Base-by-base conservation (phyloP, 1,140 invertebrate species). In the Stegodyphus mimosarum region DNA sequence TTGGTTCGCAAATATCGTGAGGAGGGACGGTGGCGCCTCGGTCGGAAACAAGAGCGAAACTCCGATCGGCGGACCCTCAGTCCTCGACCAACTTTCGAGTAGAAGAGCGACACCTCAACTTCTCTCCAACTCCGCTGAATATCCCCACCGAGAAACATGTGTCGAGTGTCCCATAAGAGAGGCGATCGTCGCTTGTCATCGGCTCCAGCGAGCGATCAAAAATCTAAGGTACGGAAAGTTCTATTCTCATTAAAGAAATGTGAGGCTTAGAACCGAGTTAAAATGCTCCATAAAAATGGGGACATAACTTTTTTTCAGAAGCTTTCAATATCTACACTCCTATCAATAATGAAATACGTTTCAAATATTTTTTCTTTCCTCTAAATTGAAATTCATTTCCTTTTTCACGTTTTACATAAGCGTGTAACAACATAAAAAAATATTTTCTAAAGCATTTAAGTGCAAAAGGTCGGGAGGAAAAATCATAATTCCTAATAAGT, bases 211-310 rank as follows among this genome's bases (percentile, higher is more conserved):
- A 51, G 52, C 49, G 70, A 72, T 17, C 48, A 72, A 51, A 72
- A 72, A 72, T 72, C 70, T 49, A 72, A 72, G 70, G 70, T 72
- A 72, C 15, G 70, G 52, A 72, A 17, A 72, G 33, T 72, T 72
- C 52, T 72, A 72, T 72, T n/a, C 49, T 72, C 70, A 72, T 17
- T n/a, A 33, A 3, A 33, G 33, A 33, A 33, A 1, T 33, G 33
- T 33, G 33, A 33, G 33, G 1, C 33, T 33, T 33, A 33, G 33
- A 33, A 33, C 33, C 3, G 33, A 33, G 3, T 33, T 33, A 33
- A 33, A 33, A 33, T 33, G 33, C 33, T 33, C 33, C 33, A 33
- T 33, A 33, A 33, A 33, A 33, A 33, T 33, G 33, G 1, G 33
- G 33, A 33, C 33, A 33, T 33, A 33, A 3, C 33, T 33, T 3